Evolutionary conservation across 35 echinoderm and acorn worm species (phyloP).

Genomic region (Nesometra sesokonis): DNA sequence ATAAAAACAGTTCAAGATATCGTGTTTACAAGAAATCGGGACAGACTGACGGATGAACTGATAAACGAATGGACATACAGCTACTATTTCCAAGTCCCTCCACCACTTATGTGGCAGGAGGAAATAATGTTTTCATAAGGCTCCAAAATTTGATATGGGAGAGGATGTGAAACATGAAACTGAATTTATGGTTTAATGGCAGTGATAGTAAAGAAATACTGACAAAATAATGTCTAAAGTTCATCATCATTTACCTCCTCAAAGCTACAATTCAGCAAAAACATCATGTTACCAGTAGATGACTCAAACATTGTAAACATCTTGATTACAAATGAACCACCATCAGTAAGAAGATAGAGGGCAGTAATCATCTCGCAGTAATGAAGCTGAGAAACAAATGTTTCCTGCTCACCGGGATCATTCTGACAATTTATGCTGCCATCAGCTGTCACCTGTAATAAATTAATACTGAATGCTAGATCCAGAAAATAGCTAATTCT

Average conservation of each 20-base stretch:
- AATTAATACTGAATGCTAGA: no score
- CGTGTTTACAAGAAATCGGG: no score
- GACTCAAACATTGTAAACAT: slow-evolving; percentile 95
- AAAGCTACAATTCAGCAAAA: slow-evolving; percentile 68
- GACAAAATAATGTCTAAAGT: background rate
- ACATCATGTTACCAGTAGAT: slow-evolving; percentile 65
- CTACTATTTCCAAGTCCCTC: no score
- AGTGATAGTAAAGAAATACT: no score
- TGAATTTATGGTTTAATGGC: no score
- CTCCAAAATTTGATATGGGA: no score
- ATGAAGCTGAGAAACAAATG: slow-evolving; percentile 54
- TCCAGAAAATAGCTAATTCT: no score
- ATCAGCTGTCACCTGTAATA: slow-evolving; percentile 87
- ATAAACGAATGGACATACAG: background rate
- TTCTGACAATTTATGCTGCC: slow-evolving; percentile 91
- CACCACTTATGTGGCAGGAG: no score
- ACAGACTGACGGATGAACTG: no score
- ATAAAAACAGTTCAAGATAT: no score
- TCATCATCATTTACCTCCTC: slow-evolving; percentile 31
- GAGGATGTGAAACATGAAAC: no score
- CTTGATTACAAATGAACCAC: slow-evolving; percentile 78
- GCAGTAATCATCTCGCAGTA: slow-evolving; percentile 77
- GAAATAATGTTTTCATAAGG: no score
- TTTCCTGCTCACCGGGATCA: slow-evolving; percentile 72
- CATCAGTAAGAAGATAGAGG: slow-evolving; percentile 21